These are phyloP conservation scores for Leptinotarsa lineolata DNA, from an alignment of 1,140 invertebrate species.

Conservation along the genomic window DNA sequence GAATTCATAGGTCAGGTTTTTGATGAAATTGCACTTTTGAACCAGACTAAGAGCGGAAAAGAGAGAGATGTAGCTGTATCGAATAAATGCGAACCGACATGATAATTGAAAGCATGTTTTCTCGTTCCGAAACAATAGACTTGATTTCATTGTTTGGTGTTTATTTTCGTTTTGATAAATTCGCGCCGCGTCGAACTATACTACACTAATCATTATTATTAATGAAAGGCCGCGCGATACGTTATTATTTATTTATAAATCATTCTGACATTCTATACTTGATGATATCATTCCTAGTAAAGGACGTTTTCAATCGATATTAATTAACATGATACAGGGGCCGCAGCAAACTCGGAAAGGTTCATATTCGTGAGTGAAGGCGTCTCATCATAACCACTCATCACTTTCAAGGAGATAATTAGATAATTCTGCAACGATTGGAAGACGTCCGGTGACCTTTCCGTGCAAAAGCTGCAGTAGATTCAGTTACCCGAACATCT, in stretches of 20 bases:
- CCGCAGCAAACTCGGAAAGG: neutral
- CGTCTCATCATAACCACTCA: too few species aligned
- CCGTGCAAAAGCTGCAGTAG: too few species aligned
- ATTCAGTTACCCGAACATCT: too few species aligned
- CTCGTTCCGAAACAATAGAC: neutral
- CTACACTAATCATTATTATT: conserved; percentile 7
- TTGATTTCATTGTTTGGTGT: conserved; percentile 6
- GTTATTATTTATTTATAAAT: conserved; percentile 7
- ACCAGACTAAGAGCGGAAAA: too few species aligned
- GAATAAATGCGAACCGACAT: neutral
- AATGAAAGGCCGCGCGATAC: neutral
- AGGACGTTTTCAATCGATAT: neutral
- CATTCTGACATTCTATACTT: neutral
- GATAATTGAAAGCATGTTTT: conserved; percentile 8
- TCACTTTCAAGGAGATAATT: too few species aligned
- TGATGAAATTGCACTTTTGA: too few species aligned
- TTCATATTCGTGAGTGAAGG: too few species aligned
- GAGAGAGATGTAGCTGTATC: too few species aligned
- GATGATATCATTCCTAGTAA: neutral
- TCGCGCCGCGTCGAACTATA: neutral
- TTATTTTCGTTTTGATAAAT: conserved; percentile 9
- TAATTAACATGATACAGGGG: conserved; percentile 1
- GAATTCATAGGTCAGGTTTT: too few species aligned
- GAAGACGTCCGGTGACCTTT: too few species aligned
- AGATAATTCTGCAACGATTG: too few species aligned